These are phyloP conservation scores for Neocrepidodera transversa DNA, from an alignment of 2,888 invertebrate species.

Conservation along the genomic window DNA sequence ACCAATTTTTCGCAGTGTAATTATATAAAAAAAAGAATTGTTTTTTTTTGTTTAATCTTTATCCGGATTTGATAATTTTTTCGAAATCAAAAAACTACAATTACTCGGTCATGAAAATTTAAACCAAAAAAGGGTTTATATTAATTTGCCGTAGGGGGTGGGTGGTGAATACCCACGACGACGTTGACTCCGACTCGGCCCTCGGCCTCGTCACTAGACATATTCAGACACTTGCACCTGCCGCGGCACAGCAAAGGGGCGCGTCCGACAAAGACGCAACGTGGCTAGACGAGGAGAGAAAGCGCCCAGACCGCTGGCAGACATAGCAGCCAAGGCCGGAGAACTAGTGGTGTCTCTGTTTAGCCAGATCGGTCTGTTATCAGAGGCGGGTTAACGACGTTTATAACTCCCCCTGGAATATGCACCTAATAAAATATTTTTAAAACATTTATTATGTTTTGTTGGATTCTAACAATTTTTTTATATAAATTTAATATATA, in stretches of 20 bases:
- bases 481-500: no score
- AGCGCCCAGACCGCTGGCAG: constrained; percentile 51
- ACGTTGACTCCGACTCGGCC: no score
- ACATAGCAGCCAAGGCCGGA: constrained; percentile 50
- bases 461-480: no score
- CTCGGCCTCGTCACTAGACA: background rate
- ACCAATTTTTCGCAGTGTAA: no score
- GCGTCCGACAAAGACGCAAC: constrained; percentile 26
- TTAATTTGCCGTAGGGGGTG: background rate
- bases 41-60: no score
- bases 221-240: constrained; percentile 32
- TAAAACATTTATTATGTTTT: no score
- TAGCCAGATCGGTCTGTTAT: background rate
- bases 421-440: no score
- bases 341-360: constrained; percentile 31
- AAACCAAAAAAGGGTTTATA: background rate
- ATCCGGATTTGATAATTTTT: no score
- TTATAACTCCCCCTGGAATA: background rate
- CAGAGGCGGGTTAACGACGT: background rate
- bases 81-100: no score
- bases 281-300: constrained; percentile 15
- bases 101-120: no score
- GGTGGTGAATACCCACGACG: constrained; percentile 1
- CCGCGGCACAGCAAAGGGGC: constrained; percentile 26
- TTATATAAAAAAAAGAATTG: no score